Conservation (phyloP, 2,888 invertebrate species). For the Oxytorus armatus region DNA sequence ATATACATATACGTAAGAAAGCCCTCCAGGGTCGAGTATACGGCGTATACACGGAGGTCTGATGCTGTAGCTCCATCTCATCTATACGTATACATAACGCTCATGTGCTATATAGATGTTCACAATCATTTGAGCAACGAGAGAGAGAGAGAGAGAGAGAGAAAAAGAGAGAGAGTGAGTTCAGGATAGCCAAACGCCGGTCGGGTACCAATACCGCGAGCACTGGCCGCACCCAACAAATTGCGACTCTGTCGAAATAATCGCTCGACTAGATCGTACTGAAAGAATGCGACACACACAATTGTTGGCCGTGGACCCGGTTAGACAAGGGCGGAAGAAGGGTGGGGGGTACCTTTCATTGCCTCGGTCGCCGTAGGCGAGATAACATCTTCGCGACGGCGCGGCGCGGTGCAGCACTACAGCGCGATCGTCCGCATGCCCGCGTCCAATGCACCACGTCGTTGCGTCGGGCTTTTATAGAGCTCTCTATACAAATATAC, state of each 20-base stretch:
- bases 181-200: constrained; percentile 37
- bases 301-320: constrained; percentile 68
- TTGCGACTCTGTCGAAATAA: constrained; percentile 72
- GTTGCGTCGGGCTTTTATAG: constrained; percentile 52
- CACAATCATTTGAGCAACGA: constrained; percentile 48
- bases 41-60: constrained; percentile 55
- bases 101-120: constrained; percentile 18
- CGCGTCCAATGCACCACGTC: constrained; percentile 31
- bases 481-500: constrained; percentile 36
- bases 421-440: constrained; percentile 37
- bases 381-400: constrained; percentile 69
- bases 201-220: constrained; percentile 17
- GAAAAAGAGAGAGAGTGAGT: constrained; percentile 24
- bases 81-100: neutral
- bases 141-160: constrained; percentile 18
- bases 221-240: constrained; percentile 68
- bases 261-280: constrained; percentile 70
- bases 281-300: constrained; percentile 69
- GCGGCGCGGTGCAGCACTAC: constrained; percentile 57
- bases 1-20: constrained; percentile 36
- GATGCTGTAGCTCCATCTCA: constrained; percentile 9
- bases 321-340: constrained; percentile 50
- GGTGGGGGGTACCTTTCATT: constrained; percentile 65
- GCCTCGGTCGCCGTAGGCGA: constrained; percentile 68
- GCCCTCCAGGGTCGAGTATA: constrained; percentile 53